Conservation (phyloP, 2,888 invertebrate genomes). For the Euphydryas editha region DNA sequence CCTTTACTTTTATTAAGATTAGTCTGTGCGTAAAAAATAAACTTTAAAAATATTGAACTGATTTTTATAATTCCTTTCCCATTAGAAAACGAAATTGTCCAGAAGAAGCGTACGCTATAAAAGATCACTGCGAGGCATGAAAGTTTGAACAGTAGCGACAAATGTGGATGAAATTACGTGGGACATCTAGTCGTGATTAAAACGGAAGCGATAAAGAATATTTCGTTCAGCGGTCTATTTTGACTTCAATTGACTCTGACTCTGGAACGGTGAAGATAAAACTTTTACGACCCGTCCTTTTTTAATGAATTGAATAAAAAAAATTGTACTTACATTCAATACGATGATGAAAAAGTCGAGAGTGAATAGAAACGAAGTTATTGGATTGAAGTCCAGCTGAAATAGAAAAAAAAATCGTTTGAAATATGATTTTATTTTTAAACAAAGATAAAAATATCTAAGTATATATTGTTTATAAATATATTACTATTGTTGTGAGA, state of each 20-base stretch:
- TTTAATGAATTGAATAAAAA: background rate
- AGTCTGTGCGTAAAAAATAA: no score
- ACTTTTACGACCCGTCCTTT: conserved; percentile 6
- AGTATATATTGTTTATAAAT: no score
- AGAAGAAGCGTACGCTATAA: no score
- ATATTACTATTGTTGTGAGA: background rate
- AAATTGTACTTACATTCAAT: conserved; percentile 87
- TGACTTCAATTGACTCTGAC: conserved; percentile 4
- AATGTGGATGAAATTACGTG: background rate
- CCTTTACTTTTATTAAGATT: no score
- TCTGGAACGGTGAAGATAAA: conserved; percentile 8
- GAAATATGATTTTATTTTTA: background rate
- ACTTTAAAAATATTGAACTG: no score
- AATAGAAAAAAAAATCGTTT: conserved; percentile 56
- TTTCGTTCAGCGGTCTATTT: background rate
- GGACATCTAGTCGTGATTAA: background rate
- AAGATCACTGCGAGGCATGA: no score
- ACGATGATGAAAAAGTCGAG: conserved; percentile 90
- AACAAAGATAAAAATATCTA: background rate
- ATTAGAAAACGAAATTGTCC: no score
- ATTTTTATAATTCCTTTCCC: no score
- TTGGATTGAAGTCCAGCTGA: conserved; percentile 88
- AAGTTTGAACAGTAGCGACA: no score
- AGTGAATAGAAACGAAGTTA: conserved; percentile 89
- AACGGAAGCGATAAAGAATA: background rate